These are phyloP conservation scores for Seira ritae DNA, from an alignment of 2,888 invertebrate genomes.

Conservation along the genomic window DNA sequence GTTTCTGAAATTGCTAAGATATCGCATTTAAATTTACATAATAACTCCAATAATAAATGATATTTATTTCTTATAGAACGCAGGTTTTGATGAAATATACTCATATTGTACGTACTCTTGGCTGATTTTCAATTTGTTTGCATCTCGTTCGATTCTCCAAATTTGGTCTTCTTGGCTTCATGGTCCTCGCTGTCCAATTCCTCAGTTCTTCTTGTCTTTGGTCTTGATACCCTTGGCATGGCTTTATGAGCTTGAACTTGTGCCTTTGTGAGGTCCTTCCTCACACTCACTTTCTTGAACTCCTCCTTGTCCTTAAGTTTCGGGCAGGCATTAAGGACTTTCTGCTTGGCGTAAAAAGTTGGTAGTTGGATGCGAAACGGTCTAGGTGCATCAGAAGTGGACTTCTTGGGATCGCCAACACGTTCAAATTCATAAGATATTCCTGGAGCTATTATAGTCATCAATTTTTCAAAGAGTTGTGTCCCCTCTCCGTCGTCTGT, in stretches of 20 bases:
- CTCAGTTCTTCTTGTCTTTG: not conserved
- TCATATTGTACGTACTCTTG: constrained; percentile 24
- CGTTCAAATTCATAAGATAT: not conserved
- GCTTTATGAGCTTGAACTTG: not conserved
- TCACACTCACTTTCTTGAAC: not conserved
- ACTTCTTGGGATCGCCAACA: not conserved
- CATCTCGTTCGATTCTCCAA: not conserved
- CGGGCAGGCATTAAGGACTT: not conserved
- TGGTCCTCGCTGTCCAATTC: not conserved
- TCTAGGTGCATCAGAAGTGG: not conserved
- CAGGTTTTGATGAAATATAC: constrained; percentile 36
- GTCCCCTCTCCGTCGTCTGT: not conserved
- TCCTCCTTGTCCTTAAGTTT: not conserved
- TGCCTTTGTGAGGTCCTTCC: not conserved
- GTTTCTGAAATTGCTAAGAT: constrained; percentile 30
- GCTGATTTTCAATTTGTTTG: not conserved
- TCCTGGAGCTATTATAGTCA: not conserved
- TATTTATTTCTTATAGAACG: constrained; percentile 35
- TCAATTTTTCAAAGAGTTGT: not conserved
- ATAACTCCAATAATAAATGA: not conserved
- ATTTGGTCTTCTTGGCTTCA: not conserved
- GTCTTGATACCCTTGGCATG: not conserved
- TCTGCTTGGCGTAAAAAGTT: not conserved
- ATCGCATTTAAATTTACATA: not conserved
- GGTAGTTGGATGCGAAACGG: not conserved